Conservation (phyloP, 2,113 vertebrate species). For the Abramis brama region DNA sequence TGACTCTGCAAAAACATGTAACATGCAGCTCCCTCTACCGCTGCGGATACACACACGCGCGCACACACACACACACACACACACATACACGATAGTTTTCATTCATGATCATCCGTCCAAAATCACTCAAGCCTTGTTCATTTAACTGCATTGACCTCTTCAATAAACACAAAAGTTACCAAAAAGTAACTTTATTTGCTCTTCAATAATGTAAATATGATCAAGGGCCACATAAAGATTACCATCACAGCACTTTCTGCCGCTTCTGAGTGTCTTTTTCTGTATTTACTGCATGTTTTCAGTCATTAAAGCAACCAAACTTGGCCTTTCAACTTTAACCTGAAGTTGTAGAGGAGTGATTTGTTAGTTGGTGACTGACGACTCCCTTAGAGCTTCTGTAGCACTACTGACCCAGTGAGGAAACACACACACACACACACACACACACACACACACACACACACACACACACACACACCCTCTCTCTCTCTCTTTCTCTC, state of each 20-base stretch:
- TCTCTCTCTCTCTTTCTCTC: no score
- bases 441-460: not conserved
- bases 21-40: constrained; percentile 76
- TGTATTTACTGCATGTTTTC: not conserved
- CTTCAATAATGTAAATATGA: not conserved
- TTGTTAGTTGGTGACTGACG: not conserved
- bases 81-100: not conserved
- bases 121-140: not conserved
- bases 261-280: no score
- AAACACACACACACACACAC: constrained; percentile 23
- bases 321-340: not conserved
- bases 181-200: not conserved
- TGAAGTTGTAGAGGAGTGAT: not conserved
- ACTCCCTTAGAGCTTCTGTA: not conserved
- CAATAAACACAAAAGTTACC: not conserved
- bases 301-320: not conserved
- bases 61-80: not conserved
- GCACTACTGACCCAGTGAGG: constrained; percentile 3
- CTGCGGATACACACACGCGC: constrained; percentile 9
- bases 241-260: not conserved
- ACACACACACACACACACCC: not conserved
- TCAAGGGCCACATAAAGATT: no score
- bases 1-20: constrained; percentile 47
- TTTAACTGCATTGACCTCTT: not conserved
- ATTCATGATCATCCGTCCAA: not conserved